These are phyloP conservation scores for Eulemur coronatus DNA, from an alignment of 2,797 vertebrate species.

Conservation along the genomic window DNA sequence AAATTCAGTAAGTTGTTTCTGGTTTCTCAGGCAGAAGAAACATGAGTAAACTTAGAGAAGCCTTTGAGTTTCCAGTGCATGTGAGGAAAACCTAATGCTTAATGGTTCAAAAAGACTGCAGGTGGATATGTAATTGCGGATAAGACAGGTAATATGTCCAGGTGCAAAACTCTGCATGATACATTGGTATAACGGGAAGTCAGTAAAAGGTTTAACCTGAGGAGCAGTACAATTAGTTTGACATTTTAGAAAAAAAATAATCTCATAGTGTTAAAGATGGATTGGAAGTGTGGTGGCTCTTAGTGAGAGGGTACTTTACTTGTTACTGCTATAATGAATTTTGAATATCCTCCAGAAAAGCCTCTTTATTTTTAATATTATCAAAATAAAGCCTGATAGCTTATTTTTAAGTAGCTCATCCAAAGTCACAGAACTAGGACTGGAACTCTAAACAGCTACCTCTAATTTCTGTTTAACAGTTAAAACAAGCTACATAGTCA, in stretches of 20 bases:
- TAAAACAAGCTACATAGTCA: not conserved
- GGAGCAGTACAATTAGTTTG: slow-evolving; percentile 36
- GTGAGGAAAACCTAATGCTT: not conserved
- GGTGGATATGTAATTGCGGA: not conserved
- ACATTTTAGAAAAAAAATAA: slow-evolving; percentile 42
- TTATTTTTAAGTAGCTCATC: not conserved
- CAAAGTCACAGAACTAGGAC: not conserved
- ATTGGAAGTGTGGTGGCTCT: not conserved
- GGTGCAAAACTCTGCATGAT: not conserved
- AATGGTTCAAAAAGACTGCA: not conserved
- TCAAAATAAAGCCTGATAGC: not conserved
- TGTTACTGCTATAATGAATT: not conserved
- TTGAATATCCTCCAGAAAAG: not conserved
- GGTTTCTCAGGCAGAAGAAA: not conserved
- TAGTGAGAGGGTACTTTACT: not conserved
- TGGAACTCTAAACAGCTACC: not conserved
- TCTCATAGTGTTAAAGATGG: not conserved
- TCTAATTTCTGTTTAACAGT: slow-evolving; percentile 23
- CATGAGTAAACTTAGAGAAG: not conserved
- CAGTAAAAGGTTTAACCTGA: not conserved
- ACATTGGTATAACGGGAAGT: not conserved
- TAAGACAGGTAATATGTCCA: not conserved
- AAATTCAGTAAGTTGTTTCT: not conserved
- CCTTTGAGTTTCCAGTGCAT: not conserved
- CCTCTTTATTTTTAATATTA: not conserved